These are phyloP conservation scores for Acanthosoma haemorrhoidale DNA, from an alignment of 2,888 invertebrate genomes.

Conservation along the genomic window DNA sequence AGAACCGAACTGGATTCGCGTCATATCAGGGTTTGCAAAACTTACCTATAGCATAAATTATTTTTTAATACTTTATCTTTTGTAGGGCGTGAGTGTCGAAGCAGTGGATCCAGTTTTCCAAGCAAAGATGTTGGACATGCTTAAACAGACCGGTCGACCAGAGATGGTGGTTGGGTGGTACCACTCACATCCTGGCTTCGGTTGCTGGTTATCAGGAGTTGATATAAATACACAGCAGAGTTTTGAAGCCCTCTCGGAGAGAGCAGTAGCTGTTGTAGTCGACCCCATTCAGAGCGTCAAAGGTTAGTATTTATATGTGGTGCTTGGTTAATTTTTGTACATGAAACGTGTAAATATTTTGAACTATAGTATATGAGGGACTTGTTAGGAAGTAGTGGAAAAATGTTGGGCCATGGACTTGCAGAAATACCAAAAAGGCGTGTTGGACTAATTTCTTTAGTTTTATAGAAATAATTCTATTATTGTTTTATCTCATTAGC, in stretches of 20 bases:
- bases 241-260: conserved; percentile 94
- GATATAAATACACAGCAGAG: conserved; percentile 99
- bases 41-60: neutral
- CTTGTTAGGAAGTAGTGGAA: too few relatives aligned
- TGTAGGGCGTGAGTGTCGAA: conserved; percentile 92
- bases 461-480: too few relatives aligned
- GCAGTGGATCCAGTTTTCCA: conserved; percentile 99
- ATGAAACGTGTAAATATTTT: neutral
- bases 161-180: conserved; percentile 99
- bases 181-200: conserved; percentile 99
- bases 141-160: conserved; percentile 86
- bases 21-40: too few relatives aligned
- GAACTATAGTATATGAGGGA: neutral
- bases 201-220: conserved; percentile 98
- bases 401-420: too few relatives aligned
- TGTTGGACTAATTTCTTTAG: too few relatives aligned
- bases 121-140: conserved; percentile 84
- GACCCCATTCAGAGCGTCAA: conserved; percentile 99
- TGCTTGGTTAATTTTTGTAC: neutral
- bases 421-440: neutral
- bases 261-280: conserved; percentile 98
- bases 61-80: conserved; percentile 29
- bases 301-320: conserved; percentile 51
- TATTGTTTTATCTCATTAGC: neutral
- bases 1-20: too few relatives aligned